Evolutionary conservation across 2,797 vertebrate genomes (phyloP).

Genomic region (Geotrypetes seraphini): DNA sequence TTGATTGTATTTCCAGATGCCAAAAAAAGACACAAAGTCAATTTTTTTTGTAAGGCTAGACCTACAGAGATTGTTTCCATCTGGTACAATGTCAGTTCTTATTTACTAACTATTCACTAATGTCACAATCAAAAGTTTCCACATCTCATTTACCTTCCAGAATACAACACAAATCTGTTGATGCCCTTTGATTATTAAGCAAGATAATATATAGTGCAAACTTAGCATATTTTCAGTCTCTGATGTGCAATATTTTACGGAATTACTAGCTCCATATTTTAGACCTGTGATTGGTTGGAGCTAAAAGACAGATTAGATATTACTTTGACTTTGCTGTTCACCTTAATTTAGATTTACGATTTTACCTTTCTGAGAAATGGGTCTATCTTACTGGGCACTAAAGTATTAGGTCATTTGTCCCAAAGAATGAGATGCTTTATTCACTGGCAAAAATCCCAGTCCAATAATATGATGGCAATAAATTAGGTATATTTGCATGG

Average conservation of each 20-base stretch:
- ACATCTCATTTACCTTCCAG: conserved; percentile 13
- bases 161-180: too few relatives aligned
- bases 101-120: conserved; percentile 6
- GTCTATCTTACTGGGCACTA: conserved; percentile 32
- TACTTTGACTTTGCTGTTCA: conserved; percentile 27
- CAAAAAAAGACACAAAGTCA: background rate
- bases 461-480: conserved; percentile 41
- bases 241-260: too few relatives aligned
- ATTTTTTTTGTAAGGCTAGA: background rate
- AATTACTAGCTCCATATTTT: too few relatives aligned
- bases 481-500: conserved; percentile 41
- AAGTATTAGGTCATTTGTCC: conserved; percentile 25
- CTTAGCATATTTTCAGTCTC: too few relatives aligned
- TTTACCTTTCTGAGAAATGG: conserved; percentile 32
- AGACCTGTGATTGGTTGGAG: conserved; percentile 4
- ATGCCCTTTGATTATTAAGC: too few relatives aligned
- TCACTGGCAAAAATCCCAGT: conserved; percentile 50
- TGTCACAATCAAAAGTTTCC: conserved; percentile 3
- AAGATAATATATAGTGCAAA: too few relatives aligned
- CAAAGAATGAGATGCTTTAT: conserved; percentile 39
- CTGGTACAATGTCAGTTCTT: background rate
- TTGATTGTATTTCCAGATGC: background rate
- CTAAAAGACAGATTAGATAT: conserved; percentile 29
- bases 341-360: conserved; percentile 46
- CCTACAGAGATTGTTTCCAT: conserved; percentile 8